phyloP scores from a whole-genome alignment of 2,113 vertebrate species.

The Microcebus tavaratra region DNA sequence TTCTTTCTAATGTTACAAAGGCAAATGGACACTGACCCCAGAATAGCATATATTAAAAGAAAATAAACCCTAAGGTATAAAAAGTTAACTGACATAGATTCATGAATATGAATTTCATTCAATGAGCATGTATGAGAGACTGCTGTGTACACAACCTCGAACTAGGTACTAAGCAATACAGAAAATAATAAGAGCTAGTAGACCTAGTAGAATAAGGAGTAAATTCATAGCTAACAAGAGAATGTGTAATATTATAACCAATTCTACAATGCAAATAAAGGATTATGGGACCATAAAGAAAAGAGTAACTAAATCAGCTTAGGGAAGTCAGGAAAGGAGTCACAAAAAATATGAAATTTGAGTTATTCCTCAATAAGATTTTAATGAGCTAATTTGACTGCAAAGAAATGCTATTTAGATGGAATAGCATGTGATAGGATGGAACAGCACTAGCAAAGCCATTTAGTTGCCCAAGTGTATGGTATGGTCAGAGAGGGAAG shows the following conservation, averaged over 20 bases:
- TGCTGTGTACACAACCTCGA: neutral
- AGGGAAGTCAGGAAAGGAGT: neutral
- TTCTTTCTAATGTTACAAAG: neutral
- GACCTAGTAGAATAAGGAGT: neutral
- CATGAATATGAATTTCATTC: neutral
- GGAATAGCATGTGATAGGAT: neutral
- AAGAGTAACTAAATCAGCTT: neutral
- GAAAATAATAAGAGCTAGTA: neutral
- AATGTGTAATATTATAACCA: neutral
- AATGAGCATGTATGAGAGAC: neutral
- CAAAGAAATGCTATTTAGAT: neutral
- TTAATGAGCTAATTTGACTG: neutral
- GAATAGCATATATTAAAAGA: neutral
- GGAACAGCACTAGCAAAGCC: neutral
- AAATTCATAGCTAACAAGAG: neutral
- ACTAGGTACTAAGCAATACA: neutral
- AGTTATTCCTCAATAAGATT: neutral
- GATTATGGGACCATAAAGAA: neutral
- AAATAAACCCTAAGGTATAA: neutral
- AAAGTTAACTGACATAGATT: neutral
- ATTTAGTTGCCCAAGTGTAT: accelerated
- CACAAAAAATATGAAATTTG: neutral
- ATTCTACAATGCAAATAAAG: neutral
- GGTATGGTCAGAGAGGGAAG: neutral
- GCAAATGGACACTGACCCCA: neutral